These are phyloP conservation scores for Poeciliopsis presidionis DNA, from an alignment of 2,797 vertebrate species.

Conservation along the genomic window DNA sequence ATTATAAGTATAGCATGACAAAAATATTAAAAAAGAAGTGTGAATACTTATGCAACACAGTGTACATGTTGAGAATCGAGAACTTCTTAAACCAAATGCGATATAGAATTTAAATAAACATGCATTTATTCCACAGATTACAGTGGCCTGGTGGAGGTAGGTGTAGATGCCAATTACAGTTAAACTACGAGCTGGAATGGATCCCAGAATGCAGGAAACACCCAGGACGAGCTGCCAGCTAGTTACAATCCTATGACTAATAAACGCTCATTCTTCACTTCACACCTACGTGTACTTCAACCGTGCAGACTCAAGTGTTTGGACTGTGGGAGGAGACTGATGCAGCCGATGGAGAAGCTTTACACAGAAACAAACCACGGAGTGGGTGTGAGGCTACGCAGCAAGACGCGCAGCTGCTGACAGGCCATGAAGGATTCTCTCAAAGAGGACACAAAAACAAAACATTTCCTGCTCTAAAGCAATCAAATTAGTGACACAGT, in stretches of 20 bases:
- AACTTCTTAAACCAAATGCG: slow-evolving; percentile 7
- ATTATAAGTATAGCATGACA: neutral
- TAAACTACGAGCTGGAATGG: slow-evolving; percentile 52
- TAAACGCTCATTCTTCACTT: slow-evolving; percentile 56
- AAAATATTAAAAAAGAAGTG: neutral
- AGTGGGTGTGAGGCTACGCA: slow-evolving; percentile 22
- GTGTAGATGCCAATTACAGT: slow-evolving; percentile 46
- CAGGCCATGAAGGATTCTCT: neutral
- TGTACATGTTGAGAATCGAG: neutral
- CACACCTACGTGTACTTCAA: slow-evolving; percentile 47
- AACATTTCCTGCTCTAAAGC: neutral
- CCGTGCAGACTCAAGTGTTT: slow-evolving; percentile 48
- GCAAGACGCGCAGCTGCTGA: slow-evolving; percentile 15
- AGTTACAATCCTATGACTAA: slow-evolving; percentile 57
- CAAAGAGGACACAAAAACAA: neutral
- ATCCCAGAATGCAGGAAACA: slow-evolving; percentile 68
- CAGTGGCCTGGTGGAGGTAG: slow-evolving; percentile 33
- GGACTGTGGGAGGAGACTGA: slow-evolving; percentile 48
- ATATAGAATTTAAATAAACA: slow-evolving; percentile 25
- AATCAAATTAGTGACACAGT: neutral
- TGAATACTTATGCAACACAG: neutral
- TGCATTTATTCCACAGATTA: slow-evolving; percentile 39
- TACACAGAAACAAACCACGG: slow-evolving; percentile 18
- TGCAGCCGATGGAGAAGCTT: slow-evolving; percentile 40
- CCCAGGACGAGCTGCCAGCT: slow-evolving; percentile 52